Evolutionary conservation across 1,140 invertebrate species (phyloP).

Genomic region (Paraescarpia echinospica): DNA sequence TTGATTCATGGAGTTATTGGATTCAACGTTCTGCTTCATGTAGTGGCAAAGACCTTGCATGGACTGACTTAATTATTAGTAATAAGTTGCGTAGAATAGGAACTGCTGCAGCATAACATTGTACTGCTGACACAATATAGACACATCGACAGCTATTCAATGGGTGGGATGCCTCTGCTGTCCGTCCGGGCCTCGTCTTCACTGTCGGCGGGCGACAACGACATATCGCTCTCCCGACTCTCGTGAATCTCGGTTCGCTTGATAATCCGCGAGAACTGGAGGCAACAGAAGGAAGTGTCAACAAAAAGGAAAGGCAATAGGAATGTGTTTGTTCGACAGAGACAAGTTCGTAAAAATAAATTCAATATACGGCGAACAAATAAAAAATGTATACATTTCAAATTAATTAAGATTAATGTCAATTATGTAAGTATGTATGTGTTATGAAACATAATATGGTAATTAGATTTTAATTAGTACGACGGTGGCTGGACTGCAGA

Average conservation of each 20-base stretch:
- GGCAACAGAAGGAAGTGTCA: neutral
- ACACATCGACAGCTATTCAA: neutral
- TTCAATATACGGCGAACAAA: no score
- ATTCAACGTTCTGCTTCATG: neutral
- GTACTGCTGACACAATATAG: neutral
- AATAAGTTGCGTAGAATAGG: neutral
- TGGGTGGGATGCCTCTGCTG: neutral
- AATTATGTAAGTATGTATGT: no score
- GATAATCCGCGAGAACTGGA: neutral
- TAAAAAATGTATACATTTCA: no score
- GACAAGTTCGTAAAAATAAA: no score
- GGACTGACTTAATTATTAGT: neutral
- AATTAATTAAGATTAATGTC: no score
- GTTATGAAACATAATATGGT: no score
- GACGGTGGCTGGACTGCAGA: no score
- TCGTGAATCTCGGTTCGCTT: neutral
- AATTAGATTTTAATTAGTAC: no score
- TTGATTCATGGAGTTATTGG: neutral
- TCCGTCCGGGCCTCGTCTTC: neutral
- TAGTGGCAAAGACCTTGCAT: neutral
- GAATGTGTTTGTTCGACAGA: no score
- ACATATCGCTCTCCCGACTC: neutral
- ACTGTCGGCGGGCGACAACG: no score
- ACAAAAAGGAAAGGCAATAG: no score
- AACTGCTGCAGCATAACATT: neutral